phyloP scores from a whole-genome alignment of 1,140 invertebrate genomes.

The Hyles euphorbiae region DNA sequence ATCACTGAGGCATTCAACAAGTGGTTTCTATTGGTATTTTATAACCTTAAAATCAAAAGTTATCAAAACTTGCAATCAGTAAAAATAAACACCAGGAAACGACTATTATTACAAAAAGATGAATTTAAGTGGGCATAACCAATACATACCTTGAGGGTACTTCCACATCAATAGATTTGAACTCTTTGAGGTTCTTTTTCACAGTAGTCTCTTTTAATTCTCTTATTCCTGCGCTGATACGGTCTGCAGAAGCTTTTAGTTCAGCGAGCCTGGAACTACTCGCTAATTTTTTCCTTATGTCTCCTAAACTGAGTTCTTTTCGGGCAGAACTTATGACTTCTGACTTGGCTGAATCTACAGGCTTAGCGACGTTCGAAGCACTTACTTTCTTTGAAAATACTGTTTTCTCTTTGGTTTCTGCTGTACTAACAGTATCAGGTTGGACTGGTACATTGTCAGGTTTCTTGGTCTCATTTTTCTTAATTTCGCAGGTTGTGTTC shows the following conservation, averaged over 20 bases:
- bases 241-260: slow-evolving; percentile 78
- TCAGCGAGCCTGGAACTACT: slow-evolving; percentile 81
- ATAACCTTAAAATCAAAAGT: no score
- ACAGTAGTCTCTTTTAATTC: slow-evolving; percentile 65
- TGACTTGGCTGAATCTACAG: slow-evolving; percentile 27
- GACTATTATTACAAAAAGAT: no score
- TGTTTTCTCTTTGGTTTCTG: slow-evolving; percentile 14
- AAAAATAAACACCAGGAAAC: no score
- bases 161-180: slow-evolving; percentile 84
- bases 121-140: no score
- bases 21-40: no score
- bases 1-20: no score
- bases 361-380: slow-evolving; percentile 41
- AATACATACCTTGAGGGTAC: slow-evolving; percentile 79
- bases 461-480: slow-evolving; percentile 3
- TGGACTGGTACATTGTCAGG: slow-evolving; percentile 1
- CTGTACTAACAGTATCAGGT: background rate
- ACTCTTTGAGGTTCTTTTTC: slow-evolving; percentile 79
- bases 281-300: slow-evolving; percentile 80
- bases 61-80: no score
- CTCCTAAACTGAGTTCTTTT: slow-evolving; percentile 79
- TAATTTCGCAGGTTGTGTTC: background rate
- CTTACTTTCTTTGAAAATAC: slow-evolving; percentile 53
- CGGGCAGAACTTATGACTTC: slow-evolving; percentile 64
- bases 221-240: slow-evolving; percentile 76